Evolutionary conservation across 2,797 vertebrate genomes (phyloP).

Genomic region (Thaleichthys pacificus): DNA sequence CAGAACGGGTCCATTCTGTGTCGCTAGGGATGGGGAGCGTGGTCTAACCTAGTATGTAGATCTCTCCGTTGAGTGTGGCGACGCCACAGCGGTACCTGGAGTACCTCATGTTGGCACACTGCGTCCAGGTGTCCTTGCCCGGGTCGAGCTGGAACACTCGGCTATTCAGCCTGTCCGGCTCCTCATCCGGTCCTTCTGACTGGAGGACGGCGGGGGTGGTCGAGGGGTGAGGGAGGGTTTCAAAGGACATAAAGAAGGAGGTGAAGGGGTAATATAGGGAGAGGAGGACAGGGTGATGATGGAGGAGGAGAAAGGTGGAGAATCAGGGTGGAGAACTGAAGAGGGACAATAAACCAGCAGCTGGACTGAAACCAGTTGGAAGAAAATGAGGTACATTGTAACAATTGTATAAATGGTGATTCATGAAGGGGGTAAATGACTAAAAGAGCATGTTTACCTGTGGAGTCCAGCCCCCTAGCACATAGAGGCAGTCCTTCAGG

Average conservation of each 20-base stretch:
- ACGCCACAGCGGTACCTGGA: conserved; percentile 87
- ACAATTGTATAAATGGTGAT: not conserved
- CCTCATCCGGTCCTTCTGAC: conserved; percentile 82
- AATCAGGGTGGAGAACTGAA: not conserved
- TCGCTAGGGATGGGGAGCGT: not conserved
- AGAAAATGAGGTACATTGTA: not conserved
- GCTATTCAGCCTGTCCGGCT: conserved; percentile 88
- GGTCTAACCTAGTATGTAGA: conserved; percentile 87
- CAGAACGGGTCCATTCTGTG: not conserved
- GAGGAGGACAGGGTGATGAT: not conserved
- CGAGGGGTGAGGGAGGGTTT: not conserved
- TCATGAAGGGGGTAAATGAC: not conserved
- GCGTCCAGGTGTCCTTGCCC: conserved; percentile 79
- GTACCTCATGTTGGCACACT: conserved; percentile 81
- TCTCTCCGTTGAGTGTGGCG: conserved; percentile 81
- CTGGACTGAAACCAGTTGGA: not conserved
- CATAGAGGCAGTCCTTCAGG: conserved; percentile 80
- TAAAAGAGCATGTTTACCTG: conserved; percentile 72
- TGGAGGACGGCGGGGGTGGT: not conserved
- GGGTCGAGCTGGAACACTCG: conserved; percentile 82
- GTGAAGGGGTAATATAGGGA: not conserved
- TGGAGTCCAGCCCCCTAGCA: conserved; percentile 89
- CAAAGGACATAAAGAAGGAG: not conserved
- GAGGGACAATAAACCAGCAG: too few species aligned
- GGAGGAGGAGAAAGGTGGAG: not conserved